Conservation (phyloP, 1,140 invertebrate genomes). For the Cydia strobilella region DNA sequence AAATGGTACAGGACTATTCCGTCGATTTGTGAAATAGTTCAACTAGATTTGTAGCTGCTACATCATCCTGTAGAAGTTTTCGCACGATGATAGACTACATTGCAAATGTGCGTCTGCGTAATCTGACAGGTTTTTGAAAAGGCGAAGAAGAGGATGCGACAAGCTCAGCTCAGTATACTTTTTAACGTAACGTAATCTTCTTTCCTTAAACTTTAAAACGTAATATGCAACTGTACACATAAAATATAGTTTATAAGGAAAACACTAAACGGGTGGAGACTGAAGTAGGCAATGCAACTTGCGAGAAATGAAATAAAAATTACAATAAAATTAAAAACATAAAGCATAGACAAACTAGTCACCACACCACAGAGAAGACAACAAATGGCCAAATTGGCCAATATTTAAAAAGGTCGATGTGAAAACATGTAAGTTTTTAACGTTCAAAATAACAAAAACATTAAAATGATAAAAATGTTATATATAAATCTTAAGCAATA, state of each 20-base stretch:
- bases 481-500: no score
- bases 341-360: constrained; percentile 12
- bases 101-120: constrained; percentile 27
- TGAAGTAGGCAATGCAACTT: constrained; percentile 17
- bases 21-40: neutral
- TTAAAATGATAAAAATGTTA: no score
- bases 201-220: neutral
- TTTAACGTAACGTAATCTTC: neutral
- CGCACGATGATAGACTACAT: constrained; percentile 13
- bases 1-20: neutral
- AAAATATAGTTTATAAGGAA: constrained; percentile 1
- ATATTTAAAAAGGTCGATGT: neutral
- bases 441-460: neutral
- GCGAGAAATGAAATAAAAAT: constrained; percentile 15
- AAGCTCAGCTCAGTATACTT: neutral
- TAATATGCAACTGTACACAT: neutral
- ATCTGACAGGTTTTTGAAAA: constrained; percentile 30
- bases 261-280: neutral
- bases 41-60: neutral
- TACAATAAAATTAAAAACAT: constrained; percentile 25
- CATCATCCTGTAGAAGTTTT: constrained; percentile 1
- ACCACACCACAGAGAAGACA: neutral
- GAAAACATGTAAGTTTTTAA: neutral
- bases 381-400: neutral
- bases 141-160: constrained; percentile 12